Base-by-base conservation (phyloP, 2,888 invertebrate genomes). In the Ceratothoa steindachneri region DNA sequence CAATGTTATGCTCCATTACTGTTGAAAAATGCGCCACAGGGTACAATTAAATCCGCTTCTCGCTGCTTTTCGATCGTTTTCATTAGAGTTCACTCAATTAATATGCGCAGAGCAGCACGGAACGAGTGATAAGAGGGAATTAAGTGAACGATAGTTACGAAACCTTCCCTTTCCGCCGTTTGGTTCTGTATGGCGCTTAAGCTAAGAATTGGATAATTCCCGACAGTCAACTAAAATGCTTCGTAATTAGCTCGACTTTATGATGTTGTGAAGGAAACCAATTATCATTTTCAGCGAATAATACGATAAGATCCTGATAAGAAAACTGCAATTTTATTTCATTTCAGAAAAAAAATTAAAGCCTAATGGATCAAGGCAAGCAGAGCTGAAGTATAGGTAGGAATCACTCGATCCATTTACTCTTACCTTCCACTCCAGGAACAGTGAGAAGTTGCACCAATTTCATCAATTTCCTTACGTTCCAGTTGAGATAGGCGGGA, bases 21-120 rank as follows among this genome's bases (percentile, higher is more conserved):
- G 29, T 15, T 69, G 69, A 73, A 69, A 73, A 69, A 73, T 65
- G 66, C 73, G 65, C 73, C 69, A 41, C 65, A 22, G 69, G 69
- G 68, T 69, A 65, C 73, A 73, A 73, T 73, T 69, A 73, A 65
- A 73, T 65, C 69, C 69, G 65, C 65, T 69, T 65, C 30, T 69
- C 69, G 27, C 24, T 65, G 53, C 69, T 60, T 66, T 69, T 69
- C 30, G 69, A 19, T 52, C 73, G 41, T 64, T 69, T 69, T 73
- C 73, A 65, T 69, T 69, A 69, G 71, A 15, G 30, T 71, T 71
- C 65, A 71, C 31, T 22, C 71, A 71, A 71, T 71, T 71, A 71
- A 71, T 71, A 71, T 71, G 60, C 41, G 41, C 41, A 41, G 15
- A n/a, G 15, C 41, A 41, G 41, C 15, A 41, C 7, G 41, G 15